Percentiles rank a stretch among this genome's conserved stretches.
Conservation (phyloP, 2,888 invertebrate genomes). For the Seira musarum region DNA sequence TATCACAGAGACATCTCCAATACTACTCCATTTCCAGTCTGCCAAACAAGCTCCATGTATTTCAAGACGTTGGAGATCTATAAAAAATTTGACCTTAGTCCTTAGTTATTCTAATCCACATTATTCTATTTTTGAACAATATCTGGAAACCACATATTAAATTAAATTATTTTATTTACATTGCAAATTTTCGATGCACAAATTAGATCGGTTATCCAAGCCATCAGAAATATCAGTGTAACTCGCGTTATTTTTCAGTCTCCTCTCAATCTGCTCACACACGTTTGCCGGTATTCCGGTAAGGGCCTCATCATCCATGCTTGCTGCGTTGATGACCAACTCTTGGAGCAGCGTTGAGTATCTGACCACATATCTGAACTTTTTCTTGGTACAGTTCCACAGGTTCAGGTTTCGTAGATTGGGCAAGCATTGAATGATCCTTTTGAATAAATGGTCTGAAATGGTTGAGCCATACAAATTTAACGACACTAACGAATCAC, state of each 20-base stretch:
- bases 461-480: conserved; percentile 61
- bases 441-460: conserved; percentile 56
- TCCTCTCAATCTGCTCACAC: conserved; percentile 63
- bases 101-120: no score
- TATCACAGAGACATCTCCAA: conserved; percentile 59
- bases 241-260: conserved; percentile 55
- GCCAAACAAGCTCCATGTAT: conserved; percentile 62
- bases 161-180: conserved; percentile 28
- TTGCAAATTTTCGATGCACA: conserved; percentile 53
- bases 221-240: conserved; percentile 33
- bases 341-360: conserved; percentile 54
- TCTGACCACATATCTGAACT: conserved; percentile 55
- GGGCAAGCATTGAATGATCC: conserved; percentile 49
- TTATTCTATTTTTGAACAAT: no score
- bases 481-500: conserved; percentile 38
- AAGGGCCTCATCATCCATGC: conserved; percentile 60
- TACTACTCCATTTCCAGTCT: conserved; percentile 62
- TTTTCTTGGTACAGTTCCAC: conserved; percentile 61
- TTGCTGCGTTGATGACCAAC: conserved; percentile 53
- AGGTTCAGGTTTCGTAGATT: conserved; percentile 53
- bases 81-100: no score
- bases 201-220: conserved; percentile 32
- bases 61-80: conserved; percentile 61
- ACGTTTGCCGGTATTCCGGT: conserved; percentile 54
- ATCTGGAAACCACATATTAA: not conserved